phyloP scores from a whole-genome alignment of 2,888 invertebrate species.

The Cremastinae sp. region DNA sequence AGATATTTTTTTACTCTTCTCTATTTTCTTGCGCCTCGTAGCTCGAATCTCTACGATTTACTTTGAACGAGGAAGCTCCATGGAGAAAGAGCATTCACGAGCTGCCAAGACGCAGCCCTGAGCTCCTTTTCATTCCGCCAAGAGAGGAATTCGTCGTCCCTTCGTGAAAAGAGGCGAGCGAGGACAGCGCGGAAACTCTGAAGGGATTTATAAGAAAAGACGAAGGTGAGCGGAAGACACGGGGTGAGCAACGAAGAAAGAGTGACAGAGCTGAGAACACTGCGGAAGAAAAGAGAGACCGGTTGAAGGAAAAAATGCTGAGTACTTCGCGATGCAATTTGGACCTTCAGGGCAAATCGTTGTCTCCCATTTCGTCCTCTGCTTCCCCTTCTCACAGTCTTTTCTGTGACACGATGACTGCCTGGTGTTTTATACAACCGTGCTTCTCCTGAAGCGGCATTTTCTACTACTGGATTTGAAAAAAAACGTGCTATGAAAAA shows the following conservation, averaged over 20 bases:
- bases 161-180: slow-evolving; percentile 20
- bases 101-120: slow-evolving; percentile 18
- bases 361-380: slow-evolving; percentile 17
- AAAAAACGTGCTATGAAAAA: slow-evolving; percentile 4
- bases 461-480: slow-evolving; percentile 11
- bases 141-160: slow-evolving; percentile 55
- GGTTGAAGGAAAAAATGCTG: slow-evolving; percentile 55
- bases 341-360: slow-evolving; percentile 44
- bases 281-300: background rate
- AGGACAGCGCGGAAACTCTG: slow-evolving; percentile 29
- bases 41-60: slow-evolving; percentile 36
- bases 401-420: slow-evolving; percentile 44
- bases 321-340: slow-evolving; percentile 60
- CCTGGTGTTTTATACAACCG: slow-evolving; percentile 27
- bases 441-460: slow-evolving; percentile 25
- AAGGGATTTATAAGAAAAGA: slow-evolving; percentile 17
- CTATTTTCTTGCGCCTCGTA: slow-evolving; percentile 2
- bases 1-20: background rate
- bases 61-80: slow-evolving; percentile 16
- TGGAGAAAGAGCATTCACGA: slow-evolving; percentile 21
- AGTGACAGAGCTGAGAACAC: background rate
- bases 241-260: background rate
- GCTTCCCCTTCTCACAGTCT: slow-evolving; percentile 7
- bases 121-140: slow-evolving; percentile 58
- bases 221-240: slow-evolving; percentile 3